A percentile compares a stretch with the other conserved stretches of the same genome.
These are phyloP conservation scores for Hipparchia sbordonii DNA, from an alignment of 2,888 invertebrate species.

Conservation along the genomic window DNA sequence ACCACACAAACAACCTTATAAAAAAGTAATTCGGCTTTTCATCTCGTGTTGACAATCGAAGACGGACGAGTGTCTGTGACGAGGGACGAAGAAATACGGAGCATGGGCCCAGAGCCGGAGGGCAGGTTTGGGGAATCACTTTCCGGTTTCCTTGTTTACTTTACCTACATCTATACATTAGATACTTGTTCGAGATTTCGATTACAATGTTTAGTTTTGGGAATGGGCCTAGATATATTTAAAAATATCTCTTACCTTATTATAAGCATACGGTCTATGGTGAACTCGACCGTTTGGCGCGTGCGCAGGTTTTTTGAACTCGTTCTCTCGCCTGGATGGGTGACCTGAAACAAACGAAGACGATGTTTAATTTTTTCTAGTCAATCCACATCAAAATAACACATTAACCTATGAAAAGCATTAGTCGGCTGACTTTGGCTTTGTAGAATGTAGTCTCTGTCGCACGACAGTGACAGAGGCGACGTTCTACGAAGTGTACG, in stretches of 20 bases:
- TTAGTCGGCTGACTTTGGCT: too few relatives aligned
- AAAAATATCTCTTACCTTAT: constrained; percentile 57
- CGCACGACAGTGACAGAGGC: too few relatives aligned
- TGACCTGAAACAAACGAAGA: constrained; percentile 65
- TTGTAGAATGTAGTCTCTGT: too few relatives aligned
- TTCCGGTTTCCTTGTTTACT: constrained; percentile 11
- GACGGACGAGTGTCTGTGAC: constrained; percentile 7
- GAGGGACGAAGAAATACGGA: background rate
- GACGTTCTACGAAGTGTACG: too few relatives aligned
- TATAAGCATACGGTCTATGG: constrained; percentile 70
- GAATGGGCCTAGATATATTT: background rate
- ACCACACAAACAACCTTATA: background rate
- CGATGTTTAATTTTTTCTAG: background rate
- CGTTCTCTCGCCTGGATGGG: constrained; percentile 80
- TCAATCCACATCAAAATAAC: too few relatives aligned
- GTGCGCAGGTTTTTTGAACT: constrained; percentile 85
- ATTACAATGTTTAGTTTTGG: background rate
- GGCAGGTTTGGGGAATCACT: constrained; percentile 5
- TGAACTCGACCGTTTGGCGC: constrained; percentile 76
- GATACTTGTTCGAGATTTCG: background rate
- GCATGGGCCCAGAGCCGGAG: background rate
- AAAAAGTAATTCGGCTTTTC: background rate
- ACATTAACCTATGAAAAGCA: too few relatives aligned
- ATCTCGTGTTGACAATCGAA: constrained; percentile 8
- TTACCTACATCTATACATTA: background rate